Evolutionary conservation across 1,140 invertebrate species (phyloP), one percentile per base, ranked within the genome.

Genomic region (Ptiloglossa arizonensis): DNA sequence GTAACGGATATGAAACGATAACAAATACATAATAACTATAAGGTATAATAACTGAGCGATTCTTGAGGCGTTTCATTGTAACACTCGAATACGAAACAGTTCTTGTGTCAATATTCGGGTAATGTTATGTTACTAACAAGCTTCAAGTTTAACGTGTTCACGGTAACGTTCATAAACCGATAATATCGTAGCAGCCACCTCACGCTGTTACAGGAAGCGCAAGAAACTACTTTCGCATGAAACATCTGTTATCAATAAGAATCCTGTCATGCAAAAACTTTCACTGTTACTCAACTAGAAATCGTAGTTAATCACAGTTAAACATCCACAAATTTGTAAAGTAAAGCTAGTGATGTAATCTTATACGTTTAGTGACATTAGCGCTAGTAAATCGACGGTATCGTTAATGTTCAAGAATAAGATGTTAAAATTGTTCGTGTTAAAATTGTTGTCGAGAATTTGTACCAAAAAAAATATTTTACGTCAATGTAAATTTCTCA

Each of bases 241-340:
- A 64, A 46, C n/a, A 56, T 74, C 72, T 46, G 27, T 68, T 75
- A 68, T 75, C 63, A 46, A 13, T 38, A 22, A 22, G n/a, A n/a
- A 57, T 68, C 29, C 63, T 11, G 24, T 9, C 8, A n/a, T 17
- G 44, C 63, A 38, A 59, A 32, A 48, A 75, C 73, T 75, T 75
- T 69, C 73, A 59, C 73, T 52, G 29, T 75, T 68, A 48, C 22
- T 35, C 2, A 35, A 59, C 48, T 32, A 46, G 27, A 44, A 68
- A 46, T 68, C 27, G 15, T 4, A 13, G 15, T 44, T n/a, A 24
- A 63, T 32, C 27, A 5, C 4, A 22, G 13, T 27, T n/a, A 24
- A 27, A n/a, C 24, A 50, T 19, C 15, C 5, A 38, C 5, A 22
- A n/a, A 32, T 22, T n/a, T 17, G 17, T 8, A 17, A 59, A 35